Conservation (phyloP, 2,888 invertebrate genomes). For the Antheraea yamamai region DNA sequence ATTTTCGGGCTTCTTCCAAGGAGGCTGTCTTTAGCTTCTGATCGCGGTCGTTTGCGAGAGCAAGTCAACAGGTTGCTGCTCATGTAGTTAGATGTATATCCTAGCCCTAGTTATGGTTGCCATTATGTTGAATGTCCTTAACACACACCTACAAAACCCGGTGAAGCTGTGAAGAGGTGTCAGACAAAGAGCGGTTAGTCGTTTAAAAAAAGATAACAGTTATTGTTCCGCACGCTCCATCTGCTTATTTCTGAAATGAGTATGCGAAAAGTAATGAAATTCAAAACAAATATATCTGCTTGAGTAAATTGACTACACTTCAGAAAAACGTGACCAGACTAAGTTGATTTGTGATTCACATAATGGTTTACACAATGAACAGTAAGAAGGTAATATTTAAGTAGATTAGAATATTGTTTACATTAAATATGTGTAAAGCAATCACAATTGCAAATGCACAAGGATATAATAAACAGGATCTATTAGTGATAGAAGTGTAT, state of each 20-base stretch:
- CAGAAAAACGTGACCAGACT: not conserved
- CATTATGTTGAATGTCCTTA: too few species aligned
- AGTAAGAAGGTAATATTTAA: not conserved
- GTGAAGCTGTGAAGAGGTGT: too few species aligned
- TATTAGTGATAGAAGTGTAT: not conserved
- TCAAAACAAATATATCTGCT: not conserved
- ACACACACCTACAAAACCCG: too few species aligned
- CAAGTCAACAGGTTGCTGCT: too few species aligned
- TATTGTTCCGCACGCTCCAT: too few species aligned
- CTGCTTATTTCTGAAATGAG: not conserved
- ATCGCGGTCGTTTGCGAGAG: too few species aligned
- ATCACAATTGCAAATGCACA: not conserved
- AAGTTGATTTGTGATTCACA: not conserved
- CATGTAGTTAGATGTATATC: too few species aligned
- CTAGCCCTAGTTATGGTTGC: too few species aligned
- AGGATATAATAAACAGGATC: not conserved
- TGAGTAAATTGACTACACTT: not conserved
- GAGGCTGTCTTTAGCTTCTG: too few species aligned
- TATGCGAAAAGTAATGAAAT: not conserved
- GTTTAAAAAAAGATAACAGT: too few species aligned
- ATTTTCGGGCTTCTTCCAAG: too few species aligned
- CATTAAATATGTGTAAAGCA: not conserved
- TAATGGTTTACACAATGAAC: not conserved
- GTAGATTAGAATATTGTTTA: not conserved
- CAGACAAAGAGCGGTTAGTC: too few species aligned